phyloP scores from a whole-genome alignment of 64 coral and sea anemone genomes.

The Pocillopora damicornis region DNA sequence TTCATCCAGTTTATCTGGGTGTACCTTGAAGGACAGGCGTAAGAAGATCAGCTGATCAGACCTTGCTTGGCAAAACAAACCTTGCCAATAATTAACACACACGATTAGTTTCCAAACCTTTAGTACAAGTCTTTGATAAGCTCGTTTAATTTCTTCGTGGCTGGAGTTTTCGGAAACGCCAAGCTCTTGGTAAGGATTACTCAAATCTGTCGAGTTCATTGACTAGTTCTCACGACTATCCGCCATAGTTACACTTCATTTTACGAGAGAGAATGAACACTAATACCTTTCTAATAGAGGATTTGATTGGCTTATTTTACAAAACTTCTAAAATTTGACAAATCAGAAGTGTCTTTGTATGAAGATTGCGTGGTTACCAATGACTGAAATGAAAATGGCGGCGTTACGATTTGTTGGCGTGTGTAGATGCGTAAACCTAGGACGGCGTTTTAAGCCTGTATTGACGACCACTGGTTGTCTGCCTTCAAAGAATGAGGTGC shows the following conservation, averaged over 20 bases:
- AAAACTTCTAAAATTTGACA: background rate
- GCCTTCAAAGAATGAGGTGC: background rate
- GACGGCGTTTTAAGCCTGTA: background rate
- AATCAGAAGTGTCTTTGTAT: conserved; percentile 33
- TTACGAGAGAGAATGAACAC: background rate
- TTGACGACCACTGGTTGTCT: background rate
- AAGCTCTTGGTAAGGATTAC: conserved; percentile 66
- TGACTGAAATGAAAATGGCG: background rate
- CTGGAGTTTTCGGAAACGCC: conserved; percentile 62
- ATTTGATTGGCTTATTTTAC: conserved; percentile 23
- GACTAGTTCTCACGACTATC: background rate
- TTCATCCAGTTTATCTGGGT: conserved; percentile 79
- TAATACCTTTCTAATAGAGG: background rate
- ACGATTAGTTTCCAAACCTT: conserved; percentile 46
- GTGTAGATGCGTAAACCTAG: background rate
- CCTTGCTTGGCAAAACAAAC: background rate
- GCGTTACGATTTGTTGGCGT: background rate
- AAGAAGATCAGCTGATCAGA: background rate
- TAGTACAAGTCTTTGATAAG: conserved; percentile 70
- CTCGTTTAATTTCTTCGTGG: conserved; percentile 80
- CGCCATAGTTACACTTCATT: conserved; percentile 34
- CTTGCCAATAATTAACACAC: background rate
- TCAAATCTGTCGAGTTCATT: conserved; percentile 12
- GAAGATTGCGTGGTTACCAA: conserved; percentile 10
- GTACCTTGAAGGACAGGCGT: conserved; percentile 43